Evolutionary conservation across 2,797 vertebrate species (phyloP).

Genomic region (Cheracebus regulus): DNA sequence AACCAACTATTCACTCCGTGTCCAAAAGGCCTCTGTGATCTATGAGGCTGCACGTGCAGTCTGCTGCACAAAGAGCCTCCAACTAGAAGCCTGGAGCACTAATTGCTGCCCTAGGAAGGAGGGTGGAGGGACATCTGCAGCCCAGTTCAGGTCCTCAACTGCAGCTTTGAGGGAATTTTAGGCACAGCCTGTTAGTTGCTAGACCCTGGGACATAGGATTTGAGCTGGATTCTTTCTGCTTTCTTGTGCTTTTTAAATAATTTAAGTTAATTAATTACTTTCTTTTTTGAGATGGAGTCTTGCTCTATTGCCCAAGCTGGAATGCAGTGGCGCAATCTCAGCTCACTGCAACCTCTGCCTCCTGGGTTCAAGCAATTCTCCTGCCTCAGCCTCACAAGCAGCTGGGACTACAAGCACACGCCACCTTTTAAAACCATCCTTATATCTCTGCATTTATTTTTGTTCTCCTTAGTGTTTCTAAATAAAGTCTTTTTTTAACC

Average conservation of each 20-base stretch:
- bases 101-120: neutral
- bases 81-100: neutral
- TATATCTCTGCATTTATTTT: neutral
- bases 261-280: neutral
- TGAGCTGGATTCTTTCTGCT: neutral
- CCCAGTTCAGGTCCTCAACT: neutral
- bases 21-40: neutral
- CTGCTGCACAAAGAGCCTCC: neutral
- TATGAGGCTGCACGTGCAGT: neutral
- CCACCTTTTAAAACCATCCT: neutral
- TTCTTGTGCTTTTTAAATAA: neutral
- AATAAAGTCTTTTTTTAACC: neutral
- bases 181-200: neutral
- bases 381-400: too few relatives aligned
- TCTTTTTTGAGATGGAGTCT: neutral
- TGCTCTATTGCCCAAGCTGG: too few relatives aligned
- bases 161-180: neutral
- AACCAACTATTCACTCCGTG: neutral
- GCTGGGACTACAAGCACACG: too few relatives aligned
- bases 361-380: too few relatives aligned
- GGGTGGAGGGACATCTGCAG: neutral
- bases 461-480: neutral
- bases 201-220: neutral
- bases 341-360: too few relatives aligned
- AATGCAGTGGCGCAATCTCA: too few relatives aligned